Evolutionary conservation across 2,888 invertebrate species (phyloP), one percentile per base, ranked within the genome.

Genomic region (Acleris laterana): DNA sequence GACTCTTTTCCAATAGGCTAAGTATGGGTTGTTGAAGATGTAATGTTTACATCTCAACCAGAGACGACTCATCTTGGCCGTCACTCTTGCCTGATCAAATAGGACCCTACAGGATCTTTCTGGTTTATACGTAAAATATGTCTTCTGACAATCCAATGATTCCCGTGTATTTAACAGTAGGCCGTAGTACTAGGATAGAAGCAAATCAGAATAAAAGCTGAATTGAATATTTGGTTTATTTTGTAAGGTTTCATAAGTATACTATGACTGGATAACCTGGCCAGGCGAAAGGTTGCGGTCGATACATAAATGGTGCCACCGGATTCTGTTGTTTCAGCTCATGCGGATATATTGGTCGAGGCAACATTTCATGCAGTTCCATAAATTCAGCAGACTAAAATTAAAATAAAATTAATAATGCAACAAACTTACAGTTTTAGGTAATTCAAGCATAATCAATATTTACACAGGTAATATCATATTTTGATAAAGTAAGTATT

Each of bases 211-310:
- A 82, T 80, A 79, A 79, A 82, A 51, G 81, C 81, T 83, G 80
- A 77, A 74, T 49, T 5, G 52, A 53, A 56, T 4, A 60, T 56
- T 60, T 56, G 51, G 68, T 72, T 73, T 61, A 68, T 69, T 72
- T 70, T 22, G 57, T 16, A 55, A 53, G 19, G 53, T 46, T 58
- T 78, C 69, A 85, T 44, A 87, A 68, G 72, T 92, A 92, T 1
- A 92, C 48, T 48, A 92, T 75, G 28, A 90, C 77, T 7, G 92
- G 92, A 69, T 91, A 92, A n/a, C 85, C 79, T 0, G 92, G 92
- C 70, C 74, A 88, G 0, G 91, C 80, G 63, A 88, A 89, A 1
- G 92, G 92, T 62, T 90, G 89, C 1, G 92, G 92, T 65, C 80
- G 81, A 63, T 78, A 92, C 3, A 92, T 28, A 1, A 91, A 66